Conservation (phyloP, 1,140 invertebrate species). For the Aphidius ervi region DNA sequence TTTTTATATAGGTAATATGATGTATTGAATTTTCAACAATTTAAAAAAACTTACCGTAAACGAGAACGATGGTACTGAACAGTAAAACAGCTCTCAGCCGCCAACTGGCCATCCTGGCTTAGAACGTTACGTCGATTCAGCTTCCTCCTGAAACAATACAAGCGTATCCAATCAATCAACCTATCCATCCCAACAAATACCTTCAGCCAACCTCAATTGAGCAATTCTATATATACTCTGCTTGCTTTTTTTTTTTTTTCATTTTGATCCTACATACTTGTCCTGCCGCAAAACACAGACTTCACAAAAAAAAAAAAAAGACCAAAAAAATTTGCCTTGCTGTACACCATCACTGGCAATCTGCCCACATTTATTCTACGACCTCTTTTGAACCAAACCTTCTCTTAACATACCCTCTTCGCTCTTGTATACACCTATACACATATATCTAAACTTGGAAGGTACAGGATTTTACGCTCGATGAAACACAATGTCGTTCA, state of each 20-base stretch:
- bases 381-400: no score
- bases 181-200: conserved; percentile 27
- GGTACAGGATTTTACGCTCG: conserved; percentile 6
- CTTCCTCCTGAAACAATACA: conserved; percentile 51
- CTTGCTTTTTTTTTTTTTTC: background rate
- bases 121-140: conserved; percentile 54
- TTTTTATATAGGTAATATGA: no score
- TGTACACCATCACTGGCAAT: conserved; percentile 14
- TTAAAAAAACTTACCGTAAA: conserved; percentile 42
- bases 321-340: no score
- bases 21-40: background rate
- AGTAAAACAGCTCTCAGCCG: conserved; percentile 47
- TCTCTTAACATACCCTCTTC: background rate
- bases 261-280: background rate
- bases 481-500: conserved; percentile 1
- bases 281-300: no score
- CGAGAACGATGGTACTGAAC: conserved; percentile 49
- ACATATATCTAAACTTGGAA: background rate
- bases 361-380: background rate
- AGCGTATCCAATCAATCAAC: conserved; percentile 44
- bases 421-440: conserved; percentile 3
- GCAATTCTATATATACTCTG: background rate
- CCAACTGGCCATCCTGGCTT: conserved; percentile 51
- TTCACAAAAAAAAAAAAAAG: no score
- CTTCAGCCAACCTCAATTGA: conserved; percentile 3